phyloP scores from a whole-genome alignment of 2,797 vertebrate genomes.

The Jordanella pulchra region DNA sequence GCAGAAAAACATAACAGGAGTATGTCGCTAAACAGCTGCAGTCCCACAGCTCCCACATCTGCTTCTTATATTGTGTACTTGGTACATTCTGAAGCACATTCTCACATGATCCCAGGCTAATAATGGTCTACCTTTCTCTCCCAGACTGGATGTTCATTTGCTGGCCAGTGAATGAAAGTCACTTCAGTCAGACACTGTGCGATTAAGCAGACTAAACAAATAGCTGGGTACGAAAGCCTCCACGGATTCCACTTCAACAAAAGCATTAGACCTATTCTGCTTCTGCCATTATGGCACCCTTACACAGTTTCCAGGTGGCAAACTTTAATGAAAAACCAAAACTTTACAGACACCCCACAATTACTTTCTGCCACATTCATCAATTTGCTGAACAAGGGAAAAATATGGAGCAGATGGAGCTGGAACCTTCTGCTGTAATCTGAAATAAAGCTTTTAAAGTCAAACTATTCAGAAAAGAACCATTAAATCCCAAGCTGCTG shows the following conservation, averaged over 20 bases:
- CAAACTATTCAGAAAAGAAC: conserved; percentile 26
- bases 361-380: conserved; percentile 30
- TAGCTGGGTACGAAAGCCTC: conserved; percentile 27
- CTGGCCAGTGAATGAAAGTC: conserved; percentile 41
- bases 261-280: conserved; percentile 11
- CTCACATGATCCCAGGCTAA: conserved; percentile 45
- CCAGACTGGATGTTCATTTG: conserved; percentile 42
- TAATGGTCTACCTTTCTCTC: conserved; percentile 60
- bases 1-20: conserved; percentile 62
- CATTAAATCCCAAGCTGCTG: conserved; percentile 27
- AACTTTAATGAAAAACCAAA: conserved; percentile 21
- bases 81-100: conserved; percentile 73
- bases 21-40: conserved; percentile 79
- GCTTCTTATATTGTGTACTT: conserved; percentile 83
- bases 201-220: conserved; percentile 54
- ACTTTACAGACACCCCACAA: conserved; percentile 1
- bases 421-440: conserved; percentile 25
- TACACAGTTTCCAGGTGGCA: conserved; percentile 18
- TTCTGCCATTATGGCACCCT: conserved; percentile 15
- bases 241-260: conserved; percentile 20
- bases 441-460: conserved; percentile 33
- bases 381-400: conserved; percentile 19
- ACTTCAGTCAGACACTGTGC: conserved; percentile 34
- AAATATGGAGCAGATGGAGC: conserved; percentile 1
- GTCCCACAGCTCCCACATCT: conserved; percentile 78